These are phyloP conservation scores for Suncus etruscus DNA, from an alignment of 2,113 vertebrate species.

Conservation along the genomic window DNA sequence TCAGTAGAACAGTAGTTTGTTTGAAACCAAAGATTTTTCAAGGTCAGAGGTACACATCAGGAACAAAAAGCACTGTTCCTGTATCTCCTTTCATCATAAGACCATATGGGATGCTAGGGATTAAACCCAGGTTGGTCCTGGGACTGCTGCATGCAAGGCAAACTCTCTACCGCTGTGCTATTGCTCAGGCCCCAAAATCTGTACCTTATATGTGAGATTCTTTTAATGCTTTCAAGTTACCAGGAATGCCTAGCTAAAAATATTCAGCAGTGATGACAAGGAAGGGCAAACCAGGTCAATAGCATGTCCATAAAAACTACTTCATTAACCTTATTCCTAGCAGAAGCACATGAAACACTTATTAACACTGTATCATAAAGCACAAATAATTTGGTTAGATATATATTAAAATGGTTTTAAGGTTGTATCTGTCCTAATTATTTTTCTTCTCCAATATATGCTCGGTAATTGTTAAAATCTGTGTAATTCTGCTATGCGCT, in stretches of 20 bases:
- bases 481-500: too few species aligned
- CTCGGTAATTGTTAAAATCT: background rate
- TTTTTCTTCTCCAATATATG: accelerated
- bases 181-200: too few species aligned
- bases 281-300: background rate
- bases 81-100: too few species aligned
- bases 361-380: background rate
- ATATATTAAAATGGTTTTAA: background rate
- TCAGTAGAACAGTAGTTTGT: background rate
- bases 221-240: background rate
- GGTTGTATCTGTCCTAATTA: background rate
- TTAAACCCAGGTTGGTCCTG: too few species aligned
- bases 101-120: too few species aligned
- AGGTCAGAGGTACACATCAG: background rate
- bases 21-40: background rate
- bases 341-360: background rate
- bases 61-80: too few species aligned
- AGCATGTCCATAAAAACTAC: background rate
- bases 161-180: too few species aligned
- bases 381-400: too few species aligned
- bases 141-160: too few species aligned
- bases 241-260: background rate
- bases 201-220: background rate
- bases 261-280: accelerated
- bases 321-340: background rate